Evolutionary conservation across 2,888 invertebrate genomes (phyloP), one percentile per base, ranked within the genome.

Genomic region (Coenonympha glycerion): DNA sequence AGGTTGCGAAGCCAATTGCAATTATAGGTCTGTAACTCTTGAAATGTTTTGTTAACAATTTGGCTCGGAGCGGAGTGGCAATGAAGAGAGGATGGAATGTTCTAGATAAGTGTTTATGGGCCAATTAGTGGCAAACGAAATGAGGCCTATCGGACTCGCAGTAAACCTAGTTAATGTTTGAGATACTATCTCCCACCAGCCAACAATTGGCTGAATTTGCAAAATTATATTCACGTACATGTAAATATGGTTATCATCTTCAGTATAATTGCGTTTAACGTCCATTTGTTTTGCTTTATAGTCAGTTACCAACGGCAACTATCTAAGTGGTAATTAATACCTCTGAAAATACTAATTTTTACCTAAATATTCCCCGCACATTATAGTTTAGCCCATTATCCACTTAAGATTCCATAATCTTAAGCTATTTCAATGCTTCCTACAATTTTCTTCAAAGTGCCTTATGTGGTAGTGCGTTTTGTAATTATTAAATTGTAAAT

Each of bases 81-180:
- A 70, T 71, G 68, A 66, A 67, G 68, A 65, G 65, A 65, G 69
- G 63, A 64, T 68, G 67, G 65, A 73, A 70, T 69, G 71, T 71
- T 65, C 68, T 72, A 73, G 80, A 82, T 79, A 80, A 79, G 76
- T 78, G 77, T 79, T 80, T 81, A 80, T 76, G 64, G 71, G 61
- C 66, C 76, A 79, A 79, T 79, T 78, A 80, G 76, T 71, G 72
- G 70, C 67, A 69, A 75, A 75, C 73, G 66, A 73, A 76, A 73
- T 72, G 72, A 73, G 65, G 68, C 63, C 71, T 71, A 72, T 73
- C 69, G 69, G 65, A 63, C 64, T 59, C 64, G 61, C 64, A 64
- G 64, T 72, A 73, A 75, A 73, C 68, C 71, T 69, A 72, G 72
- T 78, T 76, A 74, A 73, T 67, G 66, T 63, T 53, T 53, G 63